A percentile compares a stretch with the other conserved stretches of the same genome.
These are phyloP conservation scores for Tachyglossus aculeatus DNA, from an alignment of 2,797 vertebrate genomes.

Conservation along the genomic window DNA sequence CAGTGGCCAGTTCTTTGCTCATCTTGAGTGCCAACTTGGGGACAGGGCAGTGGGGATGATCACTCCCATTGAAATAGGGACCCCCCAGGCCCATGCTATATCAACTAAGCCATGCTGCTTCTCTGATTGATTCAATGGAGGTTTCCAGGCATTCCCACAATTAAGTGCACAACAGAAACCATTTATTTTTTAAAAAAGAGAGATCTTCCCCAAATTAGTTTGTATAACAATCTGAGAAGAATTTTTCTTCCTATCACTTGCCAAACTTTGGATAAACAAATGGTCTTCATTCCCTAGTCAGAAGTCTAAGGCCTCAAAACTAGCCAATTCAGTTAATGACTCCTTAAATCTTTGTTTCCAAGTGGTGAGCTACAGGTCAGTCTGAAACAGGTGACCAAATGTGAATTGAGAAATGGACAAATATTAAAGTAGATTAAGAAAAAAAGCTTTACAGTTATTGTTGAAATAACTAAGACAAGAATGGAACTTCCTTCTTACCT, in stretches of 20 bases:
- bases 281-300: background rate
- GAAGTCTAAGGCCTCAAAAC: background rate
- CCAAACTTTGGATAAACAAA: background rate
- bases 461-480: too few species aligned
- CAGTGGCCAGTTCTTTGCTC: too few species aligned
- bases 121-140: too few species aligned
- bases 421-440: background rate
- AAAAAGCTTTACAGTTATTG: background rate
- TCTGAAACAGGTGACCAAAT: background rate
- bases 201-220: background rate
- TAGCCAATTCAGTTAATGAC: background rate
- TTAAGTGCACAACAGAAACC: background rate
- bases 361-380: rapidly evolving
- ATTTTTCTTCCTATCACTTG: background rate
- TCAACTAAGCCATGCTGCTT: too few species aligned
- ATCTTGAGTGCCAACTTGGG: too few species aligned
- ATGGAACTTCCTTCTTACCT: too few species aligned
- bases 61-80: too few species aligned
- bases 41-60: too few species aligned
- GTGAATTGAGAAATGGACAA: background rate
- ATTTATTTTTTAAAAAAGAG: too few species aligned
- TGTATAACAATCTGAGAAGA: background rate
- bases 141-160: background rate
- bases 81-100: too few species aligned
- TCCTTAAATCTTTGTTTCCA: background rate